Evolutionary conservation across 2,797 vertebrate genomes (phyloP), one percentile per base, ranked within the genome.

Genomic region (Distichodus sexfasciatus): DNA sequence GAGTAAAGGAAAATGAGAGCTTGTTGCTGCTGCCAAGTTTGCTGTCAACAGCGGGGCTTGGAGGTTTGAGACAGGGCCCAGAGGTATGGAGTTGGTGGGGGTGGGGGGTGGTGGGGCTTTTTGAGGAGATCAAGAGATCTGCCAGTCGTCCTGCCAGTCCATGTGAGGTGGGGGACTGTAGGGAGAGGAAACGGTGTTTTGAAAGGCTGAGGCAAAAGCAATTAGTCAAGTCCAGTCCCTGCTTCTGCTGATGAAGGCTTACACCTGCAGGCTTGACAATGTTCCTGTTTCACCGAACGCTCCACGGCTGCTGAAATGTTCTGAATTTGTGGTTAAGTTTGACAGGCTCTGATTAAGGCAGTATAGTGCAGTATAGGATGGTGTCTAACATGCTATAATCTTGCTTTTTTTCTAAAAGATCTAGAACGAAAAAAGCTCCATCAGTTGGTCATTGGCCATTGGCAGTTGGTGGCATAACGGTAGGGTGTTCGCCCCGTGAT

Each of bases 41-140:
- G n/a, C 68, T 62, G 53, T 66, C 82, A 69, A 55, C 71, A 41
- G 59, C n/a, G 72, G 69, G 38, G 63, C 69, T 28, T 50, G 55
- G 63, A 41, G 54, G 36, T 55, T 57, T 40, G 46, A 79, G 64
- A 64, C 72, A 24, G 77, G 48, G 50, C 15, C 14, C 31, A 14
- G 10, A 19, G 14, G 40, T 11, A 15, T 44, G 38, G n/a, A 28
- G 31, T 14, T 24, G 12, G n/a, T n/a, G 10, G 17, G 12, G 2
- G 43, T 48, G 15, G 9, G 2, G 10, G 57, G 3, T 7, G 50
- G 12, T 31, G 55, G 28, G 29, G 12, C 28, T 43, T 28, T 3
- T 19, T 58, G 33, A 43, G 62, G 74, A 1, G 15, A 74, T 77
- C 72, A 54, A 74, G 28, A 58, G 66, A 77, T 76, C 55, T 66